Percentiles rank a stretch among this genome's conserved stretches.
phyloP scores from a whole-genome alignment of 2,888 invertebrate species.

The Prosopocoilus inquinatus region DNA sequence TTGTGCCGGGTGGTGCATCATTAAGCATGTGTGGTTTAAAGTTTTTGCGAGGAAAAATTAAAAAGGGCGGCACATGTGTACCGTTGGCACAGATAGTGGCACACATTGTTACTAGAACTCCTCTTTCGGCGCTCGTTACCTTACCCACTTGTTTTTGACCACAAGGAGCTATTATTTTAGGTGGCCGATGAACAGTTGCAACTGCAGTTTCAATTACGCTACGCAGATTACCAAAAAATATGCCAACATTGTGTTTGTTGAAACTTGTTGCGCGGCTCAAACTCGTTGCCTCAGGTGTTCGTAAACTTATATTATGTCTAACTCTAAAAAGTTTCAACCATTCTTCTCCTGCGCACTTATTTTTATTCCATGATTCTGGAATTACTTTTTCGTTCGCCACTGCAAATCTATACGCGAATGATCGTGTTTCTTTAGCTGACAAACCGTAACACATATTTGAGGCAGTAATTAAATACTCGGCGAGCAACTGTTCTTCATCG shows the following conservation, averaged over 20 bases:
- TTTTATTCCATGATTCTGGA: constrained; percentile 20
- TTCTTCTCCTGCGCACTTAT: constrained; percentile 13
- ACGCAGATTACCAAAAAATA: constrained; percentile 21
- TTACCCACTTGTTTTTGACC: constrained; percentile 18
- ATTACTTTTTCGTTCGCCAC: constrained; percentile 24
- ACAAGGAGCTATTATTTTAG: constrained; percentile 11
- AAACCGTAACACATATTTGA: no score
- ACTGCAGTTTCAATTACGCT: constrained; percentile 26
- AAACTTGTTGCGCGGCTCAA: constrained; percentile 29
- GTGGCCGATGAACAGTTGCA: constrained; percentile 15
- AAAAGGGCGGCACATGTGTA: constrained; percentile 35
- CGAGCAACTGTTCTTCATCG: constrained; percentile 5
- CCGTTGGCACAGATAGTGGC: constrained; percentile 33
- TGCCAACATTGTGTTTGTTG: constrained; percentile 19
- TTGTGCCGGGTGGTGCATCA: constrained; percentile 36
- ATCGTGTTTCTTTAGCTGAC: no score
- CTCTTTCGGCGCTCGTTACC: no score
- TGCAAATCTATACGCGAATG: constrained; percentile 16
- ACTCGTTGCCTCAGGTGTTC: constrained; percentile 31
- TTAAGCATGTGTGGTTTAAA: constrained; percentile 34
- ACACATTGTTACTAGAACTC: no score
- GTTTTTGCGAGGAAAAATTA: constrained; percentile 37
- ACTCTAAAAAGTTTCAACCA: constrained; percentile 12
- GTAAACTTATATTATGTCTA: constrained; percentile 20
- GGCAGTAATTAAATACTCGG: not conserved